Evolutionary conservation across 2,797 vertebrate genomes (phyloP).

Genomic region (Sebastes minor): DNA sequence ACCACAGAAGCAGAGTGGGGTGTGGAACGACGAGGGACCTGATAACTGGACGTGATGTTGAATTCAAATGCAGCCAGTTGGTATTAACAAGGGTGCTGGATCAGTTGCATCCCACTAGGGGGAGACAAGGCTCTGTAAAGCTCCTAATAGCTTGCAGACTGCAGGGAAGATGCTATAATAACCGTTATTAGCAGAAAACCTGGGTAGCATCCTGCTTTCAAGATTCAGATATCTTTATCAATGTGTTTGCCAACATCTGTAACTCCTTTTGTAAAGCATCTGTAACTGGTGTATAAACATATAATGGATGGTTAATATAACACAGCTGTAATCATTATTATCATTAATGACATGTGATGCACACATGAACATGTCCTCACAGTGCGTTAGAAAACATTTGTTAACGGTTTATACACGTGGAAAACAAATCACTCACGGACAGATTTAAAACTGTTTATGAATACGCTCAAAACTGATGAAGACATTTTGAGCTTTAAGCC

Average conservation of each 20-base stretch:
- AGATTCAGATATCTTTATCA: neutral
- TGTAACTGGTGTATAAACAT: neutral
- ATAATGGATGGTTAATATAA: neutral
- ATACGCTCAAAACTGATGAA: neutral
- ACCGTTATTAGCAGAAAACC: neutral
- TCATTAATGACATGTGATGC: neutral
- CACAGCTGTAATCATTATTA: neutral
- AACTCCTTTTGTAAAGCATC: neutral
- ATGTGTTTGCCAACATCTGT: neutral
- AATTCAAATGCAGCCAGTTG: constrained; percentile 48
- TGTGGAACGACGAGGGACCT: constrained; percentile 42
- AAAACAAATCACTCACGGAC: neutral
- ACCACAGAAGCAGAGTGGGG: constrained; percentile 35
- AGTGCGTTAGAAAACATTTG: neutral
- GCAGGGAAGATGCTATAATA: constrained; percentile 11
- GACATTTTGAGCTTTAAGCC: neutral
- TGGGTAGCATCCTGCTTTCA: neutral
- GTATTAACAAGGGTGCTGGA: constrained; percentile 23
- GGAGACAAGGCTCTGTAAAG: constrained; percentile 58
- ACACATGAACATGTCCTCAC: neutral
- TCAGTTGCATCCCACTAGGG: constrained; percentile 53
- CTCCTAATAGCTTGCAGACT: constrained; percentile 1
- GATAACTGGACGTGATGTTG: constrained; percentile 38
- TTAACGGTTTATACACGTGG: neutral
- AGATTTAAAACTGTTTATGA: neutral